Conservation (phyloP, 2,113 vertebrate genomes). For the Peucedramus taeniatus region DNA sequence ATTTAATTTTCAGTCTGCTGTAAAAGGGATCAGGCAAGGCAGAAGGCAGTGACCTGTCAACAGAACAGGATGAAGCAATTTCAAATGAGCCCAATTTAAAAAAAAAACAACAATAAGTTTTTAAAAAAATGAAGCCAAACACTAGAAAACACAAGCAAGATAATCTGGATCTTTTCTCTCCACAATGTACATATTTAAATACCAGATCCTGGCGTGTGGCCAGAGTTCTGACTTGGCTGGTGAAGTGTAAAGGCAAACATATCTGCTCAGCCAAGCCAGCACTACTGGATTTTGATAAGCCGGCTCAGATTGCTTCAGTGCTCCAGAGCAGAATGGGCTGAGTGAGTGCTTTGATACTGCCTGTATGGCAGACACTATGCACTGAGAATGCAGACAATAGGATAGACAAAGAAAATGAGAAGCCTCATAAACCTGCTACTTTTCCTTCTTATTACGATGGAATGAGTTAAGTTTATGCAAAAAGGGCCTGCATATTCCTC, state of each 20-base stretch:
- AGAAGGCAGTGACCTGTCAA: background rate
- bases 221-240: background rate
- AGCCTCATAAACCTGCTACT: background rate
- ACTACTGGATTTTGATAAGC: background rate
- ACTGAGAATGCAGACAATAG: background rate
- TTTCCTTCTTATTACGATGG: background rate
- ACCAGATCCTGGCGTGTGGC: background rate
- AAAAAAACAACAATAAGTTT: background rate
- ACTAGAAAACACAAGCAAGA: background rate
- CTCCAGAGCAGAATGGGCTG: background rate
- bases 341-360: background rate
- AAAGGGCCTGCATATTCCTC: background rate
- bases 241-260: background rate
- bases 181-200: background rate
- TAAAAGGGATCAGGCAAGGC: conserved; percentile 16
- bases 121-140: background rate
- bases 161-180: background rate
- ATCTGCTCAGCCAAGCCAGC: conserved; percentile 8
- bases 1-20: conserved; percentile 31
- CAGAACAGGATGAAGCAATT: background rate
- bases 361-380: background rate
- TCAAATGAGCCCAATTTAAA: background rate
- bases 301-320: background rate
- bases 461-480: background rate
- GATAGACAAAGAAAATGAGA: background rate